Conservation (phyloP, 2,888 invertebrate genomes). For the Peribatodes rhomboidaria region DNA sequence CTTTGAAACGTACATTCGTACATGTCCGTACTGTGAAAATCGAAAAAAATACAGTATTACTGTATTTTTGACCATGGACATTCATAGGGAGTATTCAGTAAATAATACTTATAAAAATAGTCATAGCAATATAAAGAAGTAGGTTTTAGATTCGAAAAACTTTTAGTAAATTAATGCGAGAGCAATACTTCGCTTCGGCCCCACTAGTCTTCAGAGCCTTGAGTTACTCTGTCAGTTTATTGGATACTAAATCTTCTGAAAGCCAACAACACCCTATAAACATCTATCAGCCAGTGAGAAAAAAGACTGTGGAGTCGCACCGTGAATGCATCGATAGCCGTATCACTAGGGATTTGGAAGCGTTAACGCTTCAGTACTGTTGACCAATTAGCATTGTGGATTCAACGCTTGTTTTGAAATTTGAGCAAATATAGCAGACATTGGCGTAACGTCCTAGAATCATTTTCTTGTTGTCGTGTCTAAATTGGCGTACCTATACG, state of each 20-base stretch:
- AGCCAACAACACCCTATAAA: slow-evolving; percentile 21
- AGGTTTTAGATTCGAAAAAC: not conserved
- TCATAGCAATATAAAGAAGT: too few species aligned
- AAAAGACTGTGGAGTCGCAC: slow-evolving; percentile 2
- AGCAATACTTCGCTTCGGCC: not conserved
- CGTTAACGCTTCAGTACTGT: not conserved
- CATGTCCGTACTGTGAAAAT: too few species aligned
- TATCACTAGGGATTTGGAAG: slow-evolving; percentile 10
- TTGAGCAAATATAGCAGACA: not conserved
- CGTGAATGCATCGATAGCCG: slow-evolving; percentile 20
- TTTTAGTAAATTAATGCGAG: not conserved
- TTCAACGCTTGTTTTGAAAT: not conserved
- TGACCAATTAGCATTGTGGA: slow-evolving; percentile 10
- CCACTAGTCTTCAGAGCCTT: not conserved
- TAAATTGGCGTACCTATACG: too few species aligned
- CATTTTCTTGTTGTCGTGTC: not conserved
- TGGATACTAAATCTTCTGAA: slow-evolving; percentile 26
- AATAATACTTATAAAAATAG: too few species aligned
- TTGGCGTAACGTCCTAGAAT: not conserved
- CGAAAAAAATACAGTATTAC: too few species aligned
- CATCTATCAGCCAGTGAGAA: slow-evolving; percentile 11
- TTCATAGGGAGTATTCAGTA: too few species aligned
- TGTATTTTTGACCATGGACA: too few species aligned
- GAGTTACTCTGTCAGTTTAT: slow-evolving; percentile 16
- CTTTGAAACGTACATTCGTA: too few species aligned